Conservation (phyloP, 2,797 vertebrate genomes). For the Champsocephalus gunnari region DNA sequence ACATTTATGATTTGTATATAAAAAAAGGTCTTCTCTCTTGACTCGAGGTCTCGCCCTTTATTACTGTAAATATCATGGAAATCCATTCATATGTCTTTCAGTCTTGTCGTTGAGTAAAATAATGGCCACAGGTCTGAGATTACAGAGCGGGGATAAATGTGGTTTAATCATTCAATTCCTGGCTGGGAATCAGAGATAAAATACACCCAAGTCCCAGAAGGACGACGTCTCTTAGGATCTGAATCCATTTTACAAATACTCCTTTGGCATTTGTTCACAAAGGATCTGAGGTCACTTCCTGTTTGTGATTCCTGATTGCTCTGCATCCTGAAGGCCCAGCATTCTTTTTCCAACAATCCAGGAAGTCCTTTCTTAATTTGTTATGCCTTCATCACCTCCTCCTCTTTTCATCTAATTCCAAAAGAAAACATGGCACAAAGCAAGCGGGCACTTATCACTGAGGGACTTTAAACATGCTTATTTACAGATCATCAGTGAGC, state of each 20-base stretch:
- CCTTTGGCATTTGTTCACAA: slow-evolving; percentile 32
- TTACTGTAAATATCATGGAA: not conserved
- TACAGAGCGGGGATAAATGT: too few species aligned
- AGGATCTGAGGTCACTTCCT: slow-evolving; percentile 78
- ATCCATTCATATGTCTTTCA: not conserved
- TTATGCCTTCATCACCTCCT: slow-evolving; percentile 68
- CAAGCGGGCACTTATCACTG: slow-evolving; percentile 54
- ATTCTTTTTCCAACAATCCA: slow-evolving; percentile 69
- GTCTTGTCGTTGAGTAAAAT: not conserved
- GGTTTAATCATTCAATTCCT: not conserved
- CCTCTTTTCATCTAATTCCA: slow-evolving; percentile 52
- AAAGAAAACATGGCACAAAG: slow-evolving; percentile 41
- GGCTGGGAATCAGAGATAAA: not conserved
- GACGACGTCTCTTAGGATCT: slow-evolving; percentile 8
- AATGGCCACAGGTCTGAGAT: not conserved
- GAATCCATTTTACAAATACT: slow-evolving; percentile 33
- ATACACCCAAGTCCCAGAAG: slow-evolving; percentile 20
- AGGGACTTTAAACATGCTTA: slow-evolving; percentile 69
- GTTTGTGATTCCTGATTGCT: slow-evolving; percentile 66
- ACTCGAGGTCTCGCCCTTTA: not conserved
- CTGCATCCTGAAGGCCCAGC: slow-evolving; percentile 58
- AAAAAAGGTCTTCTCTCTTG: not conserved
- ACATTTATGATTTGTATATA: not conserved
- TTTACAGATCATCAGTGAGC: slow-evolving; percentile 72
- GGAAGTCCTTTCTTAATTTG: slow-evolving; percentile 78